A percentile compares a stretch with the other conserved stretches of the same genome.
These are phyloP conservation scores for Hirtodrosophila confusa DNA, from an alignment of 2,888 invertebrate species.

Conservation along the genomic window DNA sequence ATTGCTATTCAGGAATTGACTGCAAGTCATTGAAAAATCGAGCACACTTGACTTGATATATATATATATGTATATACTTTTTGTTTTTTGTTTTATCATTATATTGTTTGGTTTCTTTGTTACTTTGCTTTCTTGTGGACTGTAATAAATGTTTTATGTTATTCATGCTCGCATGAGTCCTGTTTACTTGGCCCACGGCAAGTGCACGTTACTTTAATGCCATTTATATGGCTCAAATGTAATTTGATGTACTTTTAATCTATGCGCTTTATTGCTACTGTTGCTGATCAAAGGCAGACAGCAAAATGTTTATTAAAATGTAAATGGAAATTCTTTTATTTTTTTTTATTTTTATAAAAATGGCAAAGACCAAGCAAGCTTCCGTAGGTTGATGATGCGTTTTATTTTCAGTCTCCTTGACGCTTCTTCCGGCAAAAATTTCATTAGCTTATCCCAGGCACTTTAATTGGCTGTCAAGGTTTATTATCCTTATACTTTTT, in stretches of 20 bases:
- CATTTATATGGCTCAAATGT: slow-evolving; percentile 65
- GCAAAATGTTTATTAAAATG: slow-evolving; percentile 60
- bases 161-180: slow-evolving; percentile 54
- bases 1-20: slow-evolving; percentile 9
- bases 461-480: slow-evolving; percentile 60
- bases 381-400: slow-evolving; percentile 50
- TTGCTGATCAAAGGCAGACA: slow-evolving; percentile 58
- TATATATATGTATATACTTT: neutral
- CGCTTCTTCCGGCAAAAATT: slow-evolving; percentile 39
- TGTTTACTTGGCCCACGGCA: slow-evolving; percentile 48
- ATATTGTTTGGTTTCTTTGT: slow-evolving; percentile 27
- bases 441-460: slow-evolving; percentile 45
- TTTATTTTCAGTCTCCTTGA: slow-evolving; percentile 21
- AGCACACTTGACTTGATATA: slow-evolving; percentile 11
- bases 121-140: slow-evolving; percentile 20
- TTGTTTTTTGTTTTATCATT: neutral
- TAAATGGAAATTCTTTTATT: slow-evolving; percentile 35
- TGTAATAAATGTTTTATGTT: slow-evolving; percentile 69
- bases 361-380: slow-evolving; percentile 4
- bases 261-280: slow-evolving; percentile 55
- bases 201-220: slow-evolving; percentile 57
- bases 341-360: slow-evolving; percentile 16
- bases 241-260: slow-evolving; percentile 78
- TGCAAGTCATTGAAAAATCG: slow-evolving; percentile 47
- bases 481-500: neutral